Percentiles rank a stretch among this genome's conserved stretches.
These are phyloP conservation scores for Atlantisia rogersi DNA, from an alignment of 2,113 vertebrate species.

Conservation along the genomic window DNA sequence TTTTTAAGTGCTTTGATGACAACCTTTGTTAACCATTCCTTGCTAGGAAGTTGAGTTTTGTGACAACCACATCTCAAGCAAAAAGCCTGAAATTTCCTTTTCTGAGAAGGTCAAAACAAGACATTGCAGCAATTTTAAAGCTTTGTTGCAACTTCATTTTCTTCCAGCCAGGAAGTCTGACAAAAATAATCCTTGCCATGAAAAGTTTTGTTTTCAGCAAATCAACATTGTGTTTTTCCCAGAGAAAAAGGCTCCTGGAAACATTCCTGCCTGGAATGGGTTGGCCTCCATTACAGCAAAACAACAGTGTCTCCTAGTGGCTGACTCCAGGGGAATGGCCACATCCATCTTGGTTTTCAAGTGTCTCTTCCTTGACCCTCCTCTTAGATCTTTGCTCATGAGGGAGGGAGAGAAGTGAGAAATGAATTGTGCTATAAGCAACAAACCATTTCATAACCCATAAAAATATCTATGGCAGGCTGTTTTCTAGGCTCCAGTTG, in stretches of 20 bases:
- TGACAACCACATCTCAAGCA: not conserved
- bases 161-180: not conserved
- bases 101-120: conserved; percentile 6
- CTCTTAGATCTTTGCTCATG: not conserved
- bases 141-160: not conserved
- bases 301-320: conserved; percentile 66
- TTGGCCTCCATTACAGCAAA: not conserved
- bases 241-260: not conserved
- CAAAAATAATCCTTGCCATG: not conserved
- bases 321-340: not conserved
- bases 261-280: not conserved
- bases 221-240: not conserved
- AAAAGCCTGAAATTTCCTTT: not conserved
- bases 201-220: conserved; percentile 14
- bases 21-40: not conserved
- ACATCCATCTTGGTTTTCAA: not conserved
- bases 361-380: not conserved
- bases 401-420: not conserved
- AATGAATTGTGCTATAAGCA: not conserved
- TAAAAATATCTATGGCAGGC: not conserved
- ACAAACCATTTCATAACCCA: not conserved
- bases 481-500: not conserved
- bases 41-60: not conserved
- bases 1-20: not conserved
- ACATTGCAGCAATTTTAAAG: not conserved